Conservation (phyloP, 2,113 vertebrate genomes). For the Corynorhinus townsendii region DNA sequence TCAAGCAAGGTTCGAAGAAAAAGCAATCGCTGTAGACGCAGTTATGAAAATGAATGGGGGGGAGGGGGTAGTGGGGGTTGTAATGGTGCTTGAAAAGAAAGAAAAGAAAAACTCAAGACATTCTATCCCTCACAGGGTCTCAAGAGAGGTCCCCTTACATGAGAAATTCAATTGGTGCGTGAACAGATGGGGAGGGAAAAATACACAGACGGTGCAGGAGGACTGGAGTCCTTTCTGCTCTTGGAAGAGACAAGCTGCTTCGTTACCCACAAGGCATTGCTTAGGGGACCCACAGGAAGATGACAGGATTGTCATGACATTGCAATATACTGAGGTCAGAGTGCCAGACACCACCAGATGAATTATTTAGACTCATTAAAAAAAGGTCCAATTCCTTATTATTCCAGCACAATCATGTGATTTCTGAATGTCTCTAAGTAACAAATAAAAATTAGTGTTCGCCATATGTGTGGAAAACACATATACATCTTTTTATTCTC, state of each 20-base stretch:
- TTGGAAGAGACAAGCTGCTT: constrained; percentile 31
- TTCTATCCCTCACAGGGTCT: constrained; percentile 41
- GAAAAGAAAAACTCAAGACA: background rate
- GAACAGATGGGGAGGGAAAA: constrained; percentile 47
- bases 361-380: background rate
- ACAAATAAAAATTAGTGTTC: background rate
- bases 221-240: constrained; percentile 41
- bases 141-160: constrained; percentile 38
- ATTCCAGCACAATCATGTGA: background rate
- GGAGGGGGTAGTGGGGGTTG: background rate
- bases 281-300: constrained; percentile 48
- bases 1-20: constrained; percentile 14
- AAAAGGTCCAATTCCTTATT: background rate
- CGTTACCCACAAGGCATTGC: constrained; percentile 20
- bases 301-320: background rate
- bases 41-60: constrained; percentile 44
- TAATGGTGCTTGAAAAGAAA: background rate
- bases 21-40: constrained; percentile 31
- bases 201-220: background rate
- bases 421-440: background rate
- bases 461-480: background rate
- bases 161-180: constrained; percentile 33
- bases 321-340: background rate
- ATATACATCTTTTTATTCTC: background rate
- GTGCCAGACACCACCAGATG: background rate